Evolutionary conservation across 1,140 invertebrate species (phyloP), one percentile per base, ranked within the genome.

Genomic region (Aphelenchoides besseyi): DNA sequence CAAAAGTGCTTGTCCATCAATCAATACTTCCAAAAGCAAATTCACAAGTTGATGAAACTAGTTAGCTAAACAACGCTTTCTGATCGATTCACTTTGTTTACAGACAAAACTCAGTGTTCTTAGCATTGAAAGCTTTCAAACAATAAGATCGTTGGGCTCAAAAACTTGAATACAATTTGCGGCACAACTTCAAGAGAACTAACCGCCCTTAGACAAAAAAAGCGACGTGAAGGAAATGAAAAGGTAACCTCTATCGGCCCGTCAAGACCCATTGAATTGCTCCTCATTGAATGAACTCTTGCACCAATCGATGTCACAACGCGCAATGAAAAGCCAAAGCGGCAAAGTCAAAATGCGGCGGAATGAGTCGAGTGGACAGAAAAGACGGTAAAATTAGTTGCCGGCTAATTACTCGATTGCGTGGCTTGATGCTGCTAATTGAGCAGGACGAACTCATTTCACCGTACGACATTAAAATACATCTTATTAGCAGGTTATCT

Each of bases 261-360:
- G 12, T 48, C 41, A 48, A 48, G 41, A 48, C 41, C 41, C 41
- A 23, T 23, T 48, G 41, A 48, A 48, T 48, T 23, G 41, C 41
- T 48, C 41, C 41, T 12, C 12, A 48, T 16, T 48, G 41, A 48
- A 48, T 48, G 41, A 48, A 48, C 41, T 48, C 41, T 23, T 48
- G 41, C 41, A 23, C 41, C 41, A 12, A 48, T 48, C 41, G 23
- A 23, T 23, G 12, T 48, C 41, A n/a, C n/a, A n/a, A n/a, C n/a
- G 12, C 41, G 41, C 41, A 48, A 48, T 48, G 41, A 48, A 48
- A 48, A 48, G 41, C 41, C n/a, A n/a, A 23, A 23, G 41, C 41
- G 41, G 41, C 41, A 23, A 48, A 48, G 41, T 48, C 41, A 48
- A 48, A 48, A 48, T 48, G 41, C 41, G 41, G 41, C 41, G 41